Evolutionary conservation across 2,113 vertebrate genomes (phyloP), one percentile per base, ranked within the genome.

Genomic region (Rhea pennata): DNA sequence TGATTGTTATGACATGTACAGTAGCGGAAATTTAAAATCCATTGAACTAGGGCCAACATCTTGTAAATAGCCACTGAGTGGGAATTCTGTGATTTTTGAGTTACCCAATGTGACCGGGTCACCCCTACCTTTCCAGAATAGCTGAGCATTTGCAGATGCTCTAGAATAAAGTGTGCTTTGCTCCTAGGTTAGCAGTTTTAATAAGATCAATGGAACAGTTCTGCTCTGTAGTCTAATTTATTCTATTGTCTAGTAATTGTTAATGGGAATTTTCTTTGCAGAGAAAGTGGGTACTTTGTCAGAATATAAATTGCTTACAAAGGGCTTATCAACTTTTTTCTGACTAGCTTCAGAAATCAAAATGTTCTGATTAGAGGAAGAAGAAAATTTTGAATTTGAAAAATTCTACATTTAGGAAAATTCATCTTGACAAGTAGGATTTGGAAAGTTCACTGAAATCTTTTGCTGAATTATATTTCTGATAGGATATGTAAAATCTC

Each of bases 1-100:
- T 76, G 72, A 87, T 50, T 96, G 95, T 87, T 90, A 73, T 61
- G 83, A 96, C 93, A 90, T 26, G 83, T 66, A 70, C 53, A 50
- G 70, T 51, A 88, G 44, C 65, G 79, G 80, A 92, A 72, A 95
- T 44, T 77, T 71, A 72, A 92, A 96, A 90, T 86, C 48, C 48
- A 27, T 80, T 95, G 95, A 91, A 91, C 48, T 23, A 29, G 7
- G 10, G 81, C 89, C 84, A 94, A 75, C 12, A 31, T 27, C n/a
- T 74, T 90, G 51, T 84, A 46, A 84, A 44, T 72, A 69, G 72
- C 39, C 82, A 78, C 65, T 87, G 46, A 51, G 4, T 42, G 36
- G 70, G 58, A 94, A 73, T 85, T 89, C 46, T 79, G 59, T 75
- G 56, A 48, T 27, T 64, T 94, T 84, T 78, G 24, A 74, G 71